Base-by-base conservation (phyloP, 53 echinoderm and acorn worm genomes). In the Crossaster papposus region DNA sequence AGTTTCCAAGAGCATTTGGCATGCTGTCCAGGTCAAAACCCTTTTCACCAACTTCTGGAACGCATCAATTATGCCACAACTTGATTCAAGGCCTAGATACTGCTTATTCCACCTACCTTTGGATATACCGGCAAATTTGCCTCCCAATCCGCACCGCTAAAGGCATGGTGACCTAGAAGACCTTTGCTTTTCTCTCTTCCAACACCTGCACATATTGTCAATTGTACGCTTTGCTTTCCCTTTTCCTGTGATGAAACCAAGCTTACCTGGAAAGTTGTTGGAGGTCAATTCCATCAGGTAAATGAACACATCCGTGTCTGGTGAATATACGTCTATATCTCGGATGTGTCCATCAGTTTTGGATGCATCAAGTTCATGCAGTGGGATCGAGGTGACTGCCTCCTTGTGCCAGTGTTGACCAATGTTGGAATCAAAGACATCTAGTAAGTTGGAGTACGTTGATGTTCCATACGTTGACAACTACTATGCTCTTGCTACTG, bases 401-500 rank as follows among this genome's bases (percentile, higher is more conserved):
- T 91, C 91, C 44, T 91, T 79, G 51, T 83, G 84, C n/a, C 44
- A 52, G 58, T 89, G 90, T 23, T 54, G 78, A n/a, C n/a, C n/a
- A n/a, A n/a, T n/a, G n/a, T n/a, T n/a, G n/a, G n/a, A n/a, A n/a
- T n/a, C n/a, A n/a, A 83, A 83, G 83, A 83, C 36, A 83, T 83
- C n/a, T 68, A 68, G 65, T 79, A 65, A n/a, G 51, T 89, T 79
- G 79, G 65, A 77, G 55, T 77, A 53, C 28, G 68, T 37, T 37
- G 74, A 82, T 31, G 74, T 81, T 51, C 82, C 82, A 82, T 90
- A 90, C n/a, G n/a, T n/a, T n/a, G 81, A 89, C 90, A 51, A 91
- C 70, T 38, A 77, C 91, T 83, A 83, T 12, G 10, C 37, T 83
- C 51, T 83, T 90, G 83, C 58, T 51, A 33, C 74, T 90, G 36